Evolutionary conservation across 2,888 invertebrate species (phyloP), one percentile per base, ranked within the genome.

Genomic region (Brachyopa scutellaris): DNA sequence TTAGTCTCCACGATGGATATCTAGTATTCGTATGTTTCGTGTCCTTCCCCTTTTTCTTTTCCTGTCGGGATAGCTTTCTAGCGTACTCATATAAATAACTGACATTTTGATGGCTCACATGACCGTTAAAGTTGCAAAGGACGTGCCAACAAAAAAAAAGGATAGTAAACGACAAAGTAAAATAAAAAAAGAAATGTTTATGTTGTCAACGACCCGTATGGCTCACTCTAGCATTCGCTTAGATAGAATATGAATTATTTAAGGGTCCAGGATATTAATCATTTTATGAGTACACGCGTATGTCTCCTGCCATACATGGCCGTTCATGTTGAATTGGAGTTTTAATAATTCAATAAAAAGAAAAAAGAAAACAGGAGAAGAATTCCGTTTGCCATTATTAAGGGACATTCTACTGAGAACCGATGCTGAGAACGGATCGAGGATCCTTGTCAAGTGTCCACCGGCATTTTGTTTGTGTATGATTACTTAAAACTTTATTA

Each of bases 401-500:
- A 45, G 40, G 42, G 36, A 38, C 29, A 42, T 49, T 38, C 36
- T 13, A 53, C 15, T 40, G 38, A 21, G 40, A 21, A 2, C 29
- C 11, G 31, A 38, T 38, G 1, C 1, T 23, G 31, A 15, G 31
- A 29, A 8, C 47, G 11, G 47, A 49, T 59, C 26, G 49, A 38
- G 38, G 49, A 42, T 49, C 17, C 19, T 21, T 51, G 33, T 9
- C 13, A 59, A 59, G 47, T 42, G 49, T 55, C 31, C 23, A 45
- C 29, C 31, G 8, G 42, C 42, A 11, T 36, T 13, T 40, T 78
- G 33, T 6, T 26, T 67, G 70, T 57, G 57, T 51, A 29, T 42
- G 69, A 80, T 74, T 80, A 76, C 59, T 76, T 76, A 70, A 78
- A 74, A 76, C 70, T 78, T 83, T 76, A 78, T 78, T 73, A 83